Percentiles rank a stretch among this genome's conserved stretches.
phyloP scores from a whole-genome alignment of 1,140 invertebrate genomes.

The Zaprionus gabonicus region DNA sequence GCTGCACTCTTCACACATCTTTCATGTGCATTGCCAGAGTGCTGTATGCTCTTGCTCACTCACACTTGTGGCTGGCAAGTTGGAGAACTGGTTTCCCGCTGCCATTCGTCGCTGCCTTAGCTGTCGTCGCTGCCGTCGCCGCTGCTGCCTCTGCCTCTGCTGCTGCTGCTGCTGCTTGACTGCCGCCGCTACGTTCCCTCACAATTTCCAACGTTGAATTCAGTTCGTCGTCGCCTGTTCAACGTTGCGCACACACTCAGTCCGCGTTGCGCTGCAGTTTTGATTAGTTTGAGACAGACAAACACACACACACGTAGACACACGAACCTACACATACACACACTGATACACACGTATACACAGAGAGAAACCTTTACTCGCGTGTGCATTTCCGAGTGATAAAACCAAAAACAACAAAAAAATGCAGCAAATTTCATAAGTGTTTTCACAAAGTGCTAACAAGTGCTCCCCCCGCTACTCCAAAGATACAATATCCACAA shows the following conservation, averaged over 20 bases:
- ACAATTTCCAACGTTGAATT: constrained; percentile 73
- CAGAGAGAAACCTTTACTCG: constrained; percentile 23
- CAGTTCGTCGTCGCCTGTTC: constrained; percentile 83
- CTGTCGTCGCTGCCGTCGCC: constrained; percentile 44
- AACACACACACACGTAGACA: constrained; percentile 41
- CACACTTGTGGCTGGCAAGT: constrained; percentile 26
- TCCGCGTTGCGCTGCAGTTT: constrained; percentile 63
- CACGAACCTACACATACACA: constrained; percentile 27
- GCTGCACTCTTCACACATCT: constrained; percentile 23
- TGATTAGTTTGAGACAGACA: constrained; percentile 43
- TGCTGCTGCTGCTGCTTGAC: constrained; percentile 27
- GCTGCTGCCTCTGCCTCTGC: constrained; percentile 28
- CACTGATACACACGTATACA: constrained; percentile 23
- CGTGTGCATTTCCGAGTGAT: constrained; percentile 9
- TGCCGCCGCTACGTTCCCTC: constrained; percentile 77
- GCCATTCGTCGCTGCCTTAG: constrained; percentile 52
- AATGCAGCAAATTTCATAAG: constrained; percentile 40
- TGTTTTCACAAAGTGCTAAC: constrained; percentile 39
- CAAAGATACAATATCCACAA: constrained; percentile 28
- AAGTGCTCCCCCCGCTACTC: constrained; percentile 9
- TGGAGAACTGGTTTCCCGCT: constrained; percentile 77
- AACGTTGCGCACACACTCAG: constrained; percentile 80
- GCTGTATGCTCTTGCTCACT: constrained; percentile 8
- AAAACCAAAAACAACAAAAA: background rate
- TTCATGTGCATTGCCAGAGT: background rate